Conservation (phyloP, 2,797 vertebrate species). For the Myoxocephalus aenaeus region DNA sequence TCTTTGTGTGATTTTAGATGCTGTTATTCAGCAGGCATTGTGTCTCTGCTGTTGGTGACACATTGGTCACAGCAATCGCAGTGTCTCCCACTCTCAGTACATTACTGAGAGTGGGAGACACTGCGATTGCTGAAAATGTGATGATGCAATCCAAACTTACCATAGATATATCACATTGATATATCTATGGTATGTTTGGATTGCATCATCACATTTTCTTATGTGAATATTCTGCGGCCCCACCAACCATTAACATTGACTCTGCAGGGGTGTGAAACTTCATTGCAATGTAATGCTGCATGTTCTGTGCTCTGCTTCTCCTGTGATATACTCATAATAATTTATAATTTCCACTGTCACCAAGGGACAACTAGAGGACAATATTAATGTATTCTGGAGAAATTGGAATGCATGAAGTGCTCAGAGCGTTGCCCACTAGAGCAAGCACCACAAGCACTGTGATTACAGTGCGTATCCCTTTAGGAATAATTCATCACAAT, state of each 20-base stretch:
- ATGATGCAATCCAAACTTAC: no score
- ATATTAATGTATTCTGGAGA: slow-evolving; percentile 62
- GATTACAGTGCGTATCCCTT: slow-evolving; percentile 47
- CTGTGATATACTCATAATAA: slow-evolving; percentile 71
- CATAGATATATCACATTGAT: no score
- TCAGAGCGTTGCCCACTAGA: slow-evolving; percentile 41
- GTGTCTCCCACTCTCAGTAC: no score
- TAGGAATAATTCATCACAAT: slow-evolving; percentile 54
- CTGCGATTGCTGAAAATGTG: no score
- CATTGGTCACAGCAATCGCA: no score
- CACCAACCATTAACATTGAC: slow-evolving; percentile 65
- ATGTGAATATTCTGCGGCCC: no score
- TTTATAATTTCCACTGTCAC: slow-evolving; percentile 59
- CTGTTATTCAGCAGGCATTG: no score
- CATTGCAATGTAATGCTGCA: slow-evolving; percentile 43
- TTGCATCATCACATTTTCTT: no score
- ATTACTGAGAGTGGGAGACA: no score
- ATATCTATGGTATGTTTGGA: no score
- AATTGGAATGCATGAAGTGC: slow-evolving; percentile 64
- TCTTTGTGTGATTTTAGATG: no score
- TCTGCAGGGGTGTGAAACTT: slow-evolving; percentile 58
- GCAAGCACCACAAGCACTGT: slow-evolving; percentile 39
- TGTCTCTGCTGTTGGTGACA: no score
- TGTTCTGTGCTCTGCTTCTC: slow-evolving; percentile 46
- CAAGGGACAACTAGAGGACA: slow-evolving; percentile 59